A percentile compares a stretch with the other conserved stretches of the same genome.
phyloP scores from a whole-genome alignment of 2,113 vertebrate genomes.

The Lutjanus erythropterus region DNA sequence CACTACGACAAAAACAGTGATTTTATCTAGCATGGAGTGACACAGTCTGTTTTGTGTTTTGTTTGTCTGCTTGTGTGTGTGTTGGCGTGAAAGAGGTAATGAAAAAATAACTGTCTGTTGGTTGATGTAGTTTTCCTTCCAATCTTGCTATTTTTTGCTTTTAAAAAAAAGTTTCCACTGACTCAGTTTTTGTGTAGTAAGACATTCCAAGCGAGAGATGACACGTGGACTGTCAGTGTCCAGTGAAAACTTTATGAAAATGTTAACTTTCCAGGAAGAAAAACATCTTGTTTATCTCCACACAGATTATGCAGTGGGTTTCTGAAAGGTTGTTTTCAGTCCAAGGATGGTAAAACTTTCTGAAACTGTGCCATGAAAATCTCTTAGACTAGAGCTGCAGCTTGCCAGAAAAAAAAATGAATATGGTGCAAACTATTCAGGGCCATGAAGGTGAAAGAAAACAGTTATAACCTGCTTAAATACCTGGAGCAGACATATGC shows the following conservation, averaged over 20 bases:
- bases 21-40: constrained; percentile 44
- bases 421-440: neutral
- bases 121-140: constrained; percentile 11
- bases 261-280: neutral
- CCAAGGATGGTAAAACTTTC: neutral
- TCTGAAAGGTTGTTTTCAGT: constrained; percentile 19
- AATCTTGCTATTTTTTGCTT: too few species aligned
- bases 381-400: neutral
- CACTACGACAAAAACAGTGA: constrained; percentile 26
- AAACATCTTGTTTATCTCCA: constrained; percentile 18
- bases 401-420: neutral
- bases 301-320: neutral
- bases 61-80: constrained; percentile 13
- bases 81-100: constrained; percentile 2
- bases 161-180: constrained; percentile 45
- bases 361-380: neutral
- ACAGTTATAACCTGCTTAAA: too few species aligned
- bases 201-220: neutral
- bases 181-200: neutral
- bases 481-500: neutral
- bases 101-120: constrained; percentile 19
- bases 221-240: neutral
- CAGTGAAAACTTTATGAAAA: constrained; percentile 31
- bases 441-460: neutral
- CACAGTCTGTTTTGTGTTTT: constrained; percentile 30